Evolutionary conservation across 1,140 invertebrate genomes (phyloP), one percentile per base, ranked within the genome.

Genomic region (Homarus americanus): DNA sequence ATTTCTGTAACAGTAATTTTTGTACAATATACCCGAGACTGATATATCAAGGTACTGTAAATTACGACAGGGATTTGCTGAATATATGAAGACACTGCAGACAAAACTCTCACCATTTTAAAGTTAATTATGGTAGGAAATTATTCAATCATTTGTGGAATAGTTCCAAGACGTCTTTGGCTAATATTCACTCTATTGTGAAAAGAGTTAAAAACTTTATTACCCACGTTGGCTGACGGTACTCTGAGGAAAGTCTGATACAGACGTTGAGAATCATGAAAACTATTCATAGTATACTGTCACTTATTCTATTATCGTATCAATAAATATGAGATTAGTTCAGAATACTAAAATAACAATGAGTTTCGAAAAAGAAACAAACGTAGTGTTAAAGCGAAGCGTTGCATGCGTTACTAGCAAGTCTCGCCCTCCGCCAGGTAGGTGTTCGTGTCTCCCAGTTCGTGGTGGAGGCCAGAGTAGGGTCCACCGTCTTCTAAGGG

Each of bases 291-390:
- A 78, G 9, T 44, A 44, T n/a, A 32, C 9, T 36, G 20, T 78
- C 24, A 9, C 40, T 79, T 79, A 79, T 20, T 28, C 40, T 79
- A 49, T 44, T 44, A 44, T 44, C 76, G 76, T 79, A 79, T 79
- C 44, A 79, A 79, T 79, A 79, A 79, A 79, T 79, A 79, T 41
- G 76, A 79, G 40, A 79, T 79, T 79, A 79, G 76, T 49, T 41
- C 2, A 40, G 44, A 44, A 79, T 79, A 24, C 40, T 44, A 44
- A 49, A 32, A 1, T 69, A 28, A 69, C 5, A 32, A 69, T 69
- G 28, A 32, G 63, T 28, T 1, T 28, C 1, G n/a, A 69, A 7
- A 32, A 20, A 69, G 32, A 69, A 58, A 58, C 20, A 58, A 58
- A n/a, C n/a, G n/a, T 58, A 58, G 20, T 2, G 53, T 28, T 28